phyloP scores from a whole-genome alignment of 2,113 vertebrate species.

The Vulpes vulpes region DNA sequence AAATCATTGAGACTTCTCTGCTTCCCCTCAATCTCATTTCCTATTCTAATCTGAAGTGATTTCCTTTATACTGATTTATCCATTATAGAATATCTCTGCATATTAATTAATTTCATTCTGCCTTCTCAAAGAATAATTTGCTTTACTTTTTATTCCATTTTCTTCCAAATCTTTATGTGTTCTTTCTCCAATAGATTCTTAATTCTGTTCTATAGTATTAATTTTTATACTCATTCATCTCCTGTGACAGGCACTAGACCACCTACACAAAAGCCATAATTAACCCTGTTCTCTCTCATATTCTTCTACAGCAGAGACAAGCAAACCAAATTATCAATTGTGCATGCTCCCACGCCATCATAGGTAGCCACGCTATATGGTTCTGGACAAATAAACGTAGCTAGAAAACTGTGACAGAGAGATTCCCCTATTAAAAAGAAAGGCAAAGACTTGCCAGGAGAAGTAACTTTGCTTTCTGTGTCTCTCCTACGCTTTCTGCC shows the following conservation, averaged over 20 bases:
- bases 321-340: not conserved
- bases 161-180: not conserved
- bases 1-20: conserved; percentile 43
- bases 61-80: conserved; percentile 64
- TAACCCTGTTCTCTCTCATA: not conserved
- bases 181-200: not conserved
- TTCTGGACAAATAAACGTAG: not conserved
- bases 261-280: not conserved
- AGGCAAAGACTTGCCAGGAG: not conserved
- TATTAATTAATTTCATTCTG: conserved; percentile 53
- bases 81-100: conserved; percentile 15
- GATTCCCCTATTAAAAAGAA: not conserved
- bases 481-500: not conserved
- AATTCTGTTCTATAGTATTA: not conserved
- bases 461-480: not conserved
- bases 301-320: not conserved
- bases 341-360: not conserved
- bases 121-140: conserved; percentile 54
- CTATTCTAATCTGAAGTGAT: conserved; percentile 62
- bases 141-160: conserved; percentile 45
- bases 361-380: not conserved
- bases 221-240: not conserved
- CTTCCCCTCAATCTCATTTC: conserved; percentile 49
- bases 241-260: not conserved
- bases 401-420: not conserved